phyloP scores from a whole-genome alignment of 1,140 invertebrate species.

The Melipona quadrifasciata region DNA sequence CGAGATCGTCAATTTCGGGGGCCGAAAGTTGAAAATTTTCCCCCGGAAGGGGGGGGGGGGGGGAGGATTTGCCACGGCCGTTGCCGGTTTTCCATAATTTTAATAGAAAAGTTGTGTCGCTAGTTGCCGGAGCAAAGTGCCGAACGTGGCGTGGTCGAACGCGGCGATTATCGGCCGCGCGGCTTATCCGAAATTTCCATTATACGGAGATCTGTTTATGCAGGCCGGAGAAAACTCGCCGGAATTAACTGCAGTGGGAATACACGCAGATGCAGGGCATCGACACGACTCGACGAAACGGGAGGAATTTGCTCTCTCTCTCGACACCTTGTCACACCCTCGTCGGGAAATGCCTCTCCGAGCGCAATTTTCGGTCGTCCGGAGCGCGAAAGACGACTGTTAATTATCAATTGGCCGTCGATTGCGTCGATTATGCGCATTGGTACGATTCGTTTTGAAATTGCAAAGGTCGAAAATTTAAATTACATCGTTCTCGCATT shows the following conservation, averaged over 20 bases:
- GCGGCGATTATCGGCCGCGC: conserved; percentile 28
- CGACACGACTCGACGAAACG: neutral
- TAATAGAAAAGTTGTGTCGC: conserved; percentile 45
- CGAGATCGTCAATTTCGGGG: no score
- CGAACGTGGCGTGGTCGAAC: neutral
- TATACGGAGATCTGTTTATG: conserved; percentile 41
- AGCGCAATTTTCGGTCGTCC: neutral
- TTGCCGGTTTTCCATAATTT: neutral
- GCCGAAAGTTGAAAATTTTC: no score
- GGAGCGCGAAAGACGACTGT: neutral
- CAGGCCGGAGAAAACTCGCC: neutral
- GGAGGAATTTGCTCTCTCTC: neutral
- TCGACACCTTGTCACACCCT: no score
- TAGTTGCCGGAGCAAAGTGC: neutral
- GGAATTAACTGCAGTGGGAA: conserved; percentile 22
- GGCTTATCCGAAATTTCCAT: conserved; percentile 47
- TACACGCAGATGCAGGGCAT: conserved; percentile 13
- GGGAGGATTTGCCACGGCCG: neutral
- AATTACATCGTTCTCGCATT: no score
- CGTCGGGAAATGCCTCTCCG: neutral
- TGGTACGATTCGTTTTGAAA: no score
- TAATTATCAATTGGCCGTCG: no score
- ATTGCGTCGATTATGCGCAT: no score
- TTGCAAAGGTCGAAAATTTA: no score
- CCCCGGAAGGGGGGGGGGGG: no score